Evolutionary conservation across 37 sponge, comb jelly and placozoan species (phyloP).

Genomic region (Aphrocallistes beatrix): DNA sequence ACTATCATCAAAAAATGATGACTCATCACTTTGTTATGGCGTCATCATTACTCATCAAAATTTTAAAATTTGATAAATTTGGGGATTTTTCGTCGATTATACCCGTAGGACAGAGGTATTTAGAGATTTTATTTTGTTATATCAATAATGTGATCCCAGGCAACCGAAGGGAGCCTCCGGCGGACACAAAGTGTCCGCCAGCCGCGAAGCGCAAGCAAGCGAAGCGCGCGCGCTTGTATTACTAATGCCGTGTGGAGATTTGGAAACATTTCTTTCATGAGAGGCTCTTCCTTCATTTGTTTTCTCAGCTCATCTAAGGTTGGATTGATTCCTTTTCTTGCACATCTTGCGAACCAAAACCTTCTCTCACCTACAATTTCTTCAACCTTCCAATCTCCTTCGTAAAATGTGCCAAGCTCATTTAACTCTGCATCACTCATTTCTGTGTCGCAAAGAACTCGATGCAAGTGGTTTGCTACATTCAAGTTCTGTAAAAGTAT

Average conservation of each 20-base stretch:
- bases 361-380: slow-evolving; percentile 1
- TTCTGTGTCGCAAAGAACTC: not conserved
- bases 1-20: too few relatives aligned
- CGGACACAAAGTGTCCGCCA: too few relatives aligned
- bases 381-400: not conserved
- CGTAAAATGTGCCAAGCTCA: slow-evolving; percentile 16
- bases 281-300: not conserved
- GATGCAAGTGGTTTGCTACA: not conserved
- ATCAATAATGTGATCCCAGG: too few relatives aligned
- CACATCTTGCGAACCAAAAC: slow-evolving; percentile 17
- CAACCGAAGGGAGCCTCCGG: too few relatives aligned
- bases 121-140: too few relatives aligned
- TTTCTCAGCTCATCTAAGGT: slow-evolving; percentile 15
- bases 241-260: slow-evolving; percentile 20
- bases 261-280: slow-evolving; percentile 1
- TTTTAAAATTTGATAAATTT: too few relatives aligned
- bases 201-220: too few relatives aligned
- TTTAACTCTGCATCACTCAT: not conserved
- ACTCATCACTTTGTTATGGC: too few relatives aligned
- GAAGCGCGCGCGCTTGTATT: not conserved
- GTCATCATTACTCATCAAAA: too few relatives aligned
- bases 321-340: slow-evolving; percentile 10
- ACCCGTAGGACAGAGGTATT: too few relatives aligned
- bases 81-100: too few relatives aligned
- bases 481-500: not conserved